Conservation (phyloP, 2,797 vertebrate species). For the Prionace glauca region DNA sequence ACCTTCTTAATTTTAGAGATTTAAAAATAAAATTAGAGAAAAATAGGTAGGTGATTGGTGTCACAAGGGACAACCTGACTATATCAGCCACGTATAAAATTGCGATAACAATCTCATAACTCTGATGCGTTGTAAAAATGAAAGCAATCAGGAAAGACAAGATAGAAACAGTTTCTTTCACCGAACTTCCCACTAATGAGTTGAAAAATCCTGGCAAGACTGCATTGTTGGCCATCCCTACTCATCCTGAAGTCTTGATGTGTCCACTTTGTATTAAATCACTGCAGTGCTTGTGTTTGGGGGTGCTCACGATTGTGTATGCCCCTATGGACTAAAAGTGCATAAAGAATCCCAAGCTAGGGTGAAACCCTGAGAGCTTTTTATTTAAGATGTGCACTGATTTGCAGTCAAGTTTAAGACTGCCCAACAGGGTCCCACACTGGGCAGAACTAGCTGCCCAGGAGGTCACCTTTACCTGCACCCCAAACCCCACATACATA, state of each 20-base stretch:
- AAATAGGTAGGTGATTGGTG: not conserved
- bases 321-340: too few species aligned
- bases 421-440: too few species aligned
- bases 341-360: too few species aligned
- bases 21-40: not conserved
- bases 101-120: not conserved
- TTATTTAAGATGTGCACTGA: too few species aligned
- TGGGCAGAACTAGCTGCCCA: too few species aligned
- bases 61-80: not conserved
- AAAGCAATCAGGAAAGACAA: not conserved
- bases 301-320: not conserved
- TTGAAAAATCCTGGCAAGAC: not conserved
- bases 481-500: too few species aligned
- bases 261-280: not conserved
- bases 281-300: not conserved
- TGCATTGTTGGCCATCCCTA: not conserved
- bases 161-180: not conserved
- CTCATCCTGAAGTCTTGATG: not conserved
- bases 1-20: not conserved
- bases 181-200: not conserved
- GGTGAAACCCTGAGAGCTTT: too few species aligned
- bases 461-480: too few species aligned
- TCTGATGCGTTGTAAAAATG: not conserved
- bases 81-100: not conserved
- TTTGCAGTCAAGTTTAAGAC: too few species aligned